Evolutionary conservation across 2,888 invertebrate species (phyloP).

Genomic region (Trachelus tabidus): DNA sequence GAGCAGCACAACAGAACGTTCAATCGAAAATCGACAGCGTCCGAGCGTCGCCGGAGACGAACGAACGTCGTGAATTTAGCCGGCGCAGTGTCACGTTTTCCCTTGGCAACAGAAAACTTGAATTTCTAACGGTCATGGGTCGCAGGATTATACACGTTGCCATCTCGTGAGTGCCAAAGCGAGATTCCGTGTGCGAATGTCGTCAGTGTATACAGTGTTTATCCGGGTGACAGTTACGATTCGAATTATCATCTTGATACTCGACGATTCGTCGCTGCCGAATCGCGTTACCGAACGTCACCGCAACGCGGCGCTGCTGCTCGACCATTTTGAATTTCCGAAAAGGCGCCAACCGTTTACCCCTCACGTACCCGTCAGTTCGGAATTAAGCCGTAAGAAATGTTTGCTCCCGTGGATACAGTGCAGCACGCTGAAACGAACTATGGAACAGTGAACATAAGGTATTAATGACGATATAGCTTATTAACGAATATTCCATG

Average conservation of each 20-base stretch:
- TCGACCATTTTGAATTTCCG: not conserved
- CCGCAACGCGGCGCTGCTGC: not conserved
- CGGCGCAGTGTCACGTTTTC: not conserved
- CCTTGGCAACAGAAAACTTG: not conserved
- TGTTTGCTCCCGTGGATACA: not conserved
- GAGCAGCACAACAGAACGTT: not conserved
- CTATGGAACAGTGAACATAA: not conserved
- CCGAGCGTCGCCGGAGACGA: not conserved
- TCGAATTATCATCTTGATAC: not conserved
- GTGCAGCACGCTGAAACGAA: not conserved
- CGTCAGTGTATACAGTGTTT: not conserved
- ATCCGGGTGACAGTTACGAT: not conserved
- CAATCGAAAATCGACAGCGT: not conserved
- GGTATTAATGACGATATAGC: not conserved
- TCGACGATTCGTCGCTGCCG: not conserved
- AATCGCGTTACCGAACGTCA: not conserved
- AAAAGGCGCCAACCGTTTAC: not conserved
- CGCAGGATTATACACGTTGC: not conserved
- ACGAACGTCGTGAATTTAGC: not conserved
- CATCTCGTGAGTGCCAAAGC: not conserved
- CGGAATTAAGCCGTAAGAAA: not conserved
- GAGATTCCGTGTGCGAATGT: not conserved
- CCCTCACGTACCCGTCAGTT: not conserved
- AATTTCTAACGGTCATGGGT: not conserved
- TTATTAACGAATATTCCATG: not conserved